These are phyloP conservation scores for Sander vitreus DNA, from an alignment of 2,113 vertebrate species.

Conservation along the genomic window DNA sequence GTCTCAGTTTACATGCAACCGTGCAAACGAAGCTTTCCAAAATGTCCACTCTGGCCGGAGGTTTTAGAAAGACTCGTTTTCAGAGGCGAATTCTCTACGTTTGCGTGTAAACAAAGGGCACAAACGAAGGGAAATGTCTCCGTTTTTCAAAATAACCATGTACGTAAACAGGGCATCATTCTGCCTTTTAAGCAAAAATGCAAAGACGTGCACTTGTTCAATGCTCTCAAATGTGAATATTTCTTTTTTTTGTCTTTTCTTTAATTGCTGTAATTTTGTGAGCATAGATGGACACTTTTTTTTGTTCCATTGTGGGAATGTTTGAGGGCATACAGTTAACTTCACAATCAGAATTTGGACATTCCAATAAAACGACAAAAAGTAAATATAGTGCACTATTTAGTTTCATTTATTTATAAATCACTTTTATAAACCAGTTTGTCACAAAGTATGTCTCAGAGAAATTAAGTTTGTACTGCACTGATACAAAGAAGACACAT, in stretches of 20 bases:
- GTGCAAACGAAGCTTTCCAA: too few species aligned
- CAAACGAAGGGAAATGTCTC: too few species aligned
- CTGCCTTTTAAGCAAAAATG: not conserved
- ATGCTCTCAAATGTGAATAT: not conserved
- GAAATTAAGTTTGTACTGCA: not conserved
- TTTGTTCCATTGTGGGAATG: not conserved
- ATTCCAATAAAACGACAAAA: too few species aligned
- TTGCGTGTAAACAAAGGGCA: too few species aligned
- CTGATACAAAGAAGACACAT: conserved; percentile 16
- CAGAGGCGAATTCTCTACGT: too few species aligned
- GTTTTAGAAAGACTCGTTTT: too few species aligned
- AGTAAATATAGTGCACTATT: too few species aligned
- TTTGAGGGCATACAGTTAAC: not conserved
- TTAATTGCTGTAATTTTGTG: not conserved
- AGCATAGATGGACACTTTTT: not conserved
- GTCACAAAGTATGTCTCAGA: not conserved
- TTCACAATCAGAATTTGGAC: too few species aligned
- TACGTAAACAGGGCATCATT: too few species aligned
- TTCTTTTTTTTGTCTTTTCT: not conserved
- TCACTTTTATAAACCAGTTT: not conserved
- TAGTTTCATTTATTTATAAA: conserved; percentile 1
- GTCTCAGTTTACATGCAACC: too few species aligned
- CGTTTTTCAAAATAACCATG: too few species aligned
- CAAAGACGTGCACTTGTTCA: not conserved
- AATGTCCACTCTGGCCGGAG: too few species aligned